Conservation (phyloP, 92 coral and sea anemone genomes). For the Muricea muricata region DNA sequence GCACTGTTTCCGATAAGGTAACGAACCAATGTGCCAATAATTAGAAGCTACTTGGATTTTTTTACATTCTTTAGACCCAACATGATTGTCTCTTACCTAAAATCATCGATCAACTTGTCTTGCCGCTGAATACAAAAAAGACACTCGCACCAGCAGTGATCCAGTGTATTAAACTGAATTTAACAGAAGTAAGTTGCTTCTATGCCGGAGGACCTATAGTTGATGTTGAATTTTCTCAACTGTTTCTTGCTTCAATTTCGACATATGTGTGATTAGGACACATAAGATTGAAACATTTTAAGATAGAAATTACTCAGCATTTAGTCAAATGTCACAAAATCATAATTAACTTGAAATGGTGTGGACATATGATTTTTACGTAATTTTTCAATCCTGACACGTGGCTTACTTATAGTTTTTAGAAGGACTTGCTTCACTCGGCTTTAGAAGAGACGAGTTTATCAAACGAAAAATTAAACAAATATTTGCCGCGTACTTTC, state of each 20-base stretch:
- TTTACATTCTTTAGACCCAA: conserved; percentile 67
- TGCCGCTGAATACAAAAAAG: conserved; percentile 85
- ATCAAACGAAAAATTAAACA: conserved; percentile 85
- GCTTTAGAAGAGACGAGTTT: conserved; percentile 89
- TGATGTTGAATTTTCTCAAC: no score
- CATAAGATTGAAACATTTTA: no score
- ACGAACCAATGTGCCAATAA: no score
- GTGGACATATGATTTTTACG: not conserved
- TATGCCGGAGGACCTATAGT: not conserved
- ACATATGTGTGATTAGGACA: no score
- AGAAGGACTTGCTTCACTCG: conserved; percentile 82
- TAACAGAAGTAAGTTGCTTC: conserved; percentile 78
- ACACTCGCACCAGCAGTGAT: conserved; percentile 71
- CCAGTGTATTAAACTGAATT: conserved; percentile 77
- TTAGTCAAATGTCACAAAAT: no score
- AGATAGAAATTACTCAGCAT: no score
- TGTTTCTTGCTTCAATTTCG: no score
- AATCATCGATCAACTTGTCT: conserved; percentile 82
- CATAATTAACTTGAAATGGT: no score
- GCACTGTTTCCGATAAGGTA: no score
- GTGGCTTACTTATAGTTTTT: conserved; percentile 68
- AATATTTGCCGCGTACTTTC: conserved; percentile 83
- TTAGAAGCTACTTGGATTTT: no score
- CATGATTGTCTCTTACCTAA: conserved; percentile 89
- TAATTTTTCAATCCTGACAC: not conserved